Base-by-base conservation (phyloP, 2,113 vertebrate species). In the Pyrgilauda ruficollis region DNA sequence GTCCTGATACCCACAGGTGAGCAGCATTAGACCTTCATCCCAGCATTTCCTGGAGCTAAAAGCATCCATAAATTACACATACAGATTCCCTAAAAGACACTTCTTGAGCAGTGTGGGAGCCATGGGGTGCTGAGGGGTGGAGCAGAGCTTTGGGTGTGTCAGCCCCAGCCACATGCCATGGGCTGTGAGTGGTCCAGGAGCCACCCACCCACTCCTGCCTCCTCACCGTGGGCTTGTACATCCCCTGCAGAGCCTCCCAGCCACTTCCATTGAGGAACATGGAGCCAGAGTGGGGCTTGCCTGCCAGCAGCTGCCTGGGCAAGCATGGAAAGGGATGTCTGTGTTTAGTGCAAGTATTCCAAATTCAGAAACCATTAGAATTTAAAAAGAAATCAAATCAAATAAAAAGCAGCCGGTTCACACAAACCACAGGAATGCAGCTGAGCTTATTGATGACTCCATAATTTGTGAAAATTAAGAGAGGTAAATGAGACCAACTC, bases 401-500 rank as follows among this genome's bases (percentile, higher is more conserved):
- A 93, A 94, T 64, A 35, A 82, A 94, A 92, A 78, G 62, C 87
- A 92, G 58, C 44, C n/a, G 2, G 2, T 90, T 24, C 55, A 76
- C 86, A 84, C 49, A 82, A 95, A 68, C 93, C 92, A 84, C 93
- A 89, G 91, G 78, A 97, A 95, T 85, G 80, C 53, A 87, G 79
- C 79, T 74, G 33, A 84, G 61, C 39, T 86, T 76, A 88, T 22
- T 81, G 82, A 72, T 3, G 1, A 92, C 70, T 56, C 70, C 49
- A 73, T 37, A 39, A 90, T 93, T 86, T 22, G 43, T 6, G 17
- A 73, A 85, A 91, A 97, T 80, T 93, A 82, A 67, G 86, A 94
- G 94, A 95, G 59, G 91, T 90, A 84, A 85, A 84, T 24, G 77
- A 86, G 44, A 74, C 31, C 74, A 46, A 31, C 6, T 5, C 13